Evolutionary conservation across 2,113 vertebrate species (phyloP), one percentile per base, ranked within the genome.

Genomic region (Ptilorrhoa leucosticta): DNA sequence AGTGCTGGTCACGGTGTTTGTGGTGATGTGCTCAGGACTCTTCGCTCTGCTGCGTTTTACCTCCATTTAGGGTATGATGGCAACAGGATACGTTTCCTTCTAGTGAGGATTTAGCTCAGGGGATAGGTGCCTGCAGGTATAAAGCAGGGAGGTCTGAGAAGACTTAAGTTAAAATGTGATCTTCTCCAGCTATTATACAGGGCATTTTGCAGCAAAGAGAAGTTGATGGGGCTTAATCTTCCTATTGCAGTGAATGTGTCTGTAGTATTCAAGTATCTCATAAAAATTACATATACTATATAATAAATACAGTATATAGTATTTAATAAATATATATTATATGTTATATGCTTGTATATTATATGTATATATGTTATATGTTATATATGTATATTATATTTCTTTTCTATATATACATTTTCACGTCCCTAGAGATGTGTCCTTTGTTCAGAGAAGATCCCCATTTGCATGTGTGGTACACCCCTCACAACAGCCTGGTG

Each of bases 391-490:
- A 13, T 31, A 16, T 53, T 11, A 22, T 24, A 28, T 19, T 9
- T 57, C 6, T 54, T 13, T 56, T 53, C 15, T 28, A 9, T 39
- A 42, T 30, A 30, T 23, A 30, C 30, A 19, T 54, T 24, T 71
- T 47, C 20, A 27, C 19, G 13, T 45, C 14, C 33, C 48, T 51
- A 33, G 27, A 77, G 31, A 47, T 24, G 9, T 39, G 23, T 64
- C 50, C 64, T 81, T 69, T 77, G 14, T 56, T 47, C 28, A 77
- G 63, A 93, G 60, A 72, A 48, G 30, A 68, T 51, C 35, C 24
- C 24, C 63, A 44, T 19, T 0, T 0, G 10, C 2, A 4, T 7
- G 5, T 3, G 4, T 35, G 28, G 13, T 51, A 15, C 13, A 56
- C 4, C n/a, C 15, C 47, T 56, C 27, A 53, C 47, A 79, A 35